Conservation (phyloP, 2,113 vertebrate genomes). For the Macroglossus sobrinus region DNA sequence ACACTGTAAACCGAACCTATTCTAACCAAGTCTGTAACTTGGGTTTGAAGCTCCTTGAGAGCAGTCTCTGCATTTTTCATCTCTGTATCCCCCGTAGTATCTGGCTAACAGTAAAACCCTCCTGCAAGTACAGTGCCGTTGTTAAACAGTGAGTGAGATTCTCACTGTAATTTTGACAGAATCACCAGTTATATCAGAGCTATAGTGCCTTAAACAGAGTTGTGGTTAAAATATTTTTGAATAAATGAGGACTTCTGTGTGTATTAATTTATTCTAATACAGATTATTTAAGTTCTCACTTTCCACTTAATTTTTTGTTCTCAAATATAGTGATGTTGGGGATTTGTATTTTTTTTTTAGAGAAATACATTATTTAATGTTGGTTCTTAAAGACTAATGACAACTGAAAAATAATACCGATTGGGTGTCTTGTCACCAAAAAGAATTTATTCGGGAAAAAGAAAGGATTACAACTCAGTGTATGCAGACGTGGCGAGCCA, state of each 20-base stretch:
- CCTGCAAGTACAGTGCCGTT: neutral
- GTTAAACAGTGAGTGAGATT: neutral
- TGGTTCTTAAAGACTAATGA: neutral
- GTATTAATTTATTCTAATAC: neutral
- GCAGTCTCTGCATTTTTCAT: neutral
- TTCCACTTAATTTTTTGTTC: neutral
- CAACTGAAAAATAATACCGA: neutral
- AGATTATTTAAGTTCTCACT: neutral
- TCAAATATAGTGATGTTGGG: neutral
- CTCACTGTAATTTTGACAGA: neutral
- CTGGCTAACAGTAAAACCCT: neutral
- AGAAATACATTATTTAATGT: neutral
- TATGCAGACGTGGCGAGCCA: neutral
- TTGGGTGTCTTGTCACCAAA: neutral
- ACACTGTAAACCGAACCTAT: neutral
- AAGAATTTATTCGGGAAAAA: neutral
- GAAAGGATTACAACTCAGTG: neutral
- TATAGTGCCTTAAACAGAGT: neutral
- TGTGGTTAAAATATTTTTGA: neutral
- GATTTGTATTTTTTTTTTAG: neutral
- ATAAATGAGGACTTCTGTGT: neutral
- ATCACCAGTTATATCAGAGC: neutral
- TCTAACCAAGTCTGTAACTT: neutral
- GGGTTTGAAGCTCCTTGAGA: neutral
- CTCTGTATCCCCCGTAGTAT: neutral